Base-by-base conservation (phyloP, 2,797 vertebrate species). In the Distichodus sexfasciatus region DNA sequence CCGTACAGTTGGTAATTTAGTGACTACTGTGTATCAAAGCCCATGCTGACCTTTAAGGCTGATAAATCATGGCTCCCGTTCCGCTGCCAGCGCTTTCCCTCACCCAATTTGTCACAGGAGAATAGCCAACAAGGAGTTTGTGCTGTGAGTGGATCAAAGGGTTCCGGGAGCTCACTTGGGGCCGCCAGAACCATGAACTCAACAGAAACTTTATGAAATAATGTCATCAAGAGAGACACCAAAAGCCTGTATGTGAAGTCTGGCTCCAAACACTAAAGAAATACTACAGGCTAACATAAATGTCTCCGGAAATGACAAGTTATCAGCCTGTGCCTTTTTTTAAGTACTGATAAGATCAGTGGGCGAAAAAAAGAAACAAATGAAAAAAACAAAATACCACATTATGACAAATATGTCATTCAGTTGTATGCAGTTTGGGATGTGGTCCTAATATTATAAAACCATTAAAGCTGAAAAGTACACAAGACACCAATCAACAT, bases 91-190 rank as follows among this genome's bases (percentile, higher is more conserved):
- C 65, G 81, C 82, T 85, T 82, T 81, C 83, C 88, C 89, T 87
- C 86, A 87, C 83, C 84, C 85, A 90, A 91, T 91, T 90, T 89
- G 86, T 90, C 88, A 88, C 80, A 38, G 78, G 74, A 73, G 82
- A 83, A 79, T 75, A 74, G 76, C 79, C 74, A 77, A 33, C 63
- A 31, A 81, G 47, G 64, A 44, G 46, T 57, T 40, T 28, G 10
- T 15, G 41, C 24, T 35, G 84, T 79, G 83, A 86, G 85, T 38
- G 84, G 88, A 90, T 90, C 84, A 88, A 84, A 88, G 85, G 21
- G 59, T 51, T 15, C 33, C 1, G n/a, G n/a, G 31, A 19, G 50
- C 23, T 36, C 28, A 19, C 38, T 73, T 26, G 26, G 21, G 55
- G n/a, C n/a, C n/a, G n/a, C 50, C 24, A 17, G 0, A 38, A 21